A percentile compares a stretch with the other conserved stretches of the same genome.
These are phyloP conservation scores for Orchesella cincta DNA, from an alignment of 1,140 invertebrate species.

Conservation along the genomic window DNA sequence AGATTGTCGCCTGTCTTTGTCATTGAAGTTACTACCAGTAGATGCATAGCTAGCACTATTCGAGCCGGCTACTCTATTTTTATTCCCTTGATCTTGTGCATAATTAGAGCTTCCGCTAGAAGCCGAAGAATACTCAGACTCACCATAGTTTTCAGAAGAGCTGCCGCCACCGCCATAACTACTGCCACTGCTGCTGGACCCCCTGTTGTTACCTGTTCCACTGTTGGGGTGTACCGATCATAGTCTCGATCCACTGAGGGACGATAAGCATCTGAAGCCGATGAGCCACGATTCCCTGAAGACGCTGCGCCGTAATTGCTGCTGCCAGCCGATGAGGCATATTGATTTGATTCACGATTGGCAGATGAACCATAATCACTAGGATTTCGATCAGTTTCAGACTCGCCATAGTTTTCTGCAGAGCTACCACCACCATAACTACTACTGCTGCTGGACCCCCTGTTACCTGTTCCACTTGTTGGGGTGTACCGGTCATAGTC, in stretches of 20 bases:
- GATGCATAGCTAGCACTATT: not conserved
- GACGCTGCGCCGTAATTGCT: not conserved
- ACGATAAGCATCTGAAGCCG: no score
- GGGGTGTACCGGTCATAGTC: not conserved
- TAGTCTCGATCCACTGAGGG: no score
- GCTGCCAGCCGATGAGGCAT: not conserved
- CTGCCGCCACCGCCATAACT: conserved; percentile 13
- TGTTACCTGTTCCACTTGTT: not conserved
- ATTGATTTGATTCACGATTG: not conserved
- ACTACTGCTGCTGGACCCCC: not conserved
- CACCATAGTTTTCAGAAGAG: conserved; percentile 15
- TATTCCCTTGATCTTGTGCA: not conserved
- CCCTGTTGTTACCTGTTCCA: no score
- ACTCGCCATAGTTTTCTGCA: not conserved
- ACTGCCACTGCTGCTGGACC: not conserved
- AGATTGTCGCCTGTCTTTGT: not conserved
- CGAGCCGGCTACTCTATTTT: not conserved
- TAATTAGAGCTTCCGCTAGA: not conserved
- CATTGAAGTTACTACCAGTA: not conserved
- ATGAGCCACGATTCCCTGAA: not conserved
- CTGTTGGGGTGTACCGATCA: no score
- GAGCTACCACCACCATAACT: not conserved
- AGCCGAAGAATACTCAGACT: not conserved
- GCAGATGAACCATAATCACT: not conserved
- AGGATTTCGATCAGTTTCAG: not conserved